phyloP scores from a whole-genome alignment of 2,797 vertebrate genomes.

The Argyrosomus regius region DNA sequence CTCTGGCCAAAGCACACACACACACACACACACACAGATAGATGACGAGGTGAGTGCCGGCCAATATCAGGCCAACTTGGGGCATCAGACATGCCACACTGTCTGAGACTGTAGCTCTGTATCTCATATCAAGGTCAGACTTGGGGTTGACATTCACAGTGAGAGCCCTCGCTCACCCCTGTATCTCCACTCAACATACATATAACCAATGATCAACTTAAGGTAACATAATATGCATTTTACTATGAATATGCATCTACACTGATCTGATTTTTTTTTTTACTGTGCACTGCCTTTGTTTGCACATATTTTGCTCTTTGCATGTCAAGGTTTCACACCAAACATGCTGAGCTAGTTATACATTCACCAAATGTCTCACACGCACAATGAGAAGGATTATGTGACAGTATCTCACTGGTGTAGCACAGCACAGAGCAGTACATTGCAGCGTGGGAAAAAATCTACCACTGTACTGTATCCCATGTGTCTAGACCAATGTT shows the following conservation, averaged over 20 bases:
- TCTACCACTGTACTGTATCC: conserved; percentile 32
- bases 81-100: conserved; percentile 70
- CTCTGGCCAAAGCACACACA: conserved; percentile 38
- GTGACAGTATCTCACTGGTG: conserved; percentile 27
- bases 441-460: conserved; percentile 43
- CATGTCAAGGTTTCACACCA: conserved; percentile 12
- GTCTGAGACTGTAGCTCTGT: conserved; percentile 71
- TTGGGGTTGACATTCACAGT: conserved; percentile 38
- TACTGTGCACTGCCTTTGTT: background rate
- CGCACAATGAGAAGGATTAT: conserved; percentile 34
- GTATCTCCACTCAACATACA: conserved; percentile 2
- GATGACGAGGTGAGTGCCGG: conserved; percentile 68
- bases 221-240: background rate
- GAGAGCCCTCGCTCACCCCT: conserved; percentile 41
- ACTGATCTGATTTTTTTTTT: background rate
- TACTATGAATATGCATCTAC: background rate
- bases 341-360: conserved; percentile 18
- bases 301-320: conserved; percentile 13
- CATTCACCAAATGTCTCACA: conserved; percentile 33
- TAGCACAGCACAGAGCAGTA: conserved; percentile 26
- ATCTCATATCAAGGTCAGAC: conserved; percentile 74
- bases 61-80: conserved; percentile 64
- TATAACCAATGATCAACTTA: background rate
- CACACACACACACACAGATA: conserved; percentile 31
- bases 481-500: conserved; percentile 47